Conservation (phyloP, 2,888 invertebrate species). For the Nasonia oneida region DNA sequence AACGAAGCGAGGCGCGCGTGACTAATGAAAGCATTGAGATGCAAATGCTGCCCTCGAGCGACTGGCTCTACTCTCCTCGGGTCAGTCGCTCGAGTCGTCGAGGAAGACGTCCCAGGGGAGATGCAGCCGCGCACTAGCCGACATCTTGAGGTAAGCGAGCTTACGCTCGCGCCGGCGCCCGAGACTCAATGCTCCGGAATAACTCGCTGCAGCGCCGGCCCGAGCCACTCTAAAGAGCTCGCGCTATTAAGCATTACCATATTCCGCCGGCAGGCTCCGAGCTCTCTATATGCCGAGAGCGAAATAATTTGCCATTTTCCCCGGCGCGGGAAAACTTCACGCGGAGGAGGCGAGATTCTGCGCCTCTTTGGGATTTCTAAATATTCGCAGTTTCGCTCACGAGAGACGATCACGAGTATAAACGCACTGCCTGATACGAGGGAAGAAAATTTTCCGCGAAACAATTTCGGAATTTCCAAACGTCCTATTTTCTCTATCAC, state of each 20-base stretch:
- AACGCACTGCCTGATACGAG: too few relatives aligned
- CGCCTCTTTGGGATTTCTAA: too few relatives aligned
- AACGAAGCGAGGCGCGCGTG: conserved; percentile 28
- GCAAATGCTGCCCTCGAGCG: conserved; percentile 65
- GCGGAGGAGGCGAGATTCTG: too few relatives aligned
- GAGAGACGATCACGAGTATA: too few relatives aligned
- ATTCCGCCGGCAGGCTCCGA: conserved; percentile 20
- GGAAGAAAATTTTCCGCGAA: background rate
- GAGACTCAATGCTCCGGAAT: conserved; percentile 52
- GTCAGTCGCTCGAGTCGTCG: conserved; percentile 26
- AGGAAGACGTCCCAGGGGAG: background rate
- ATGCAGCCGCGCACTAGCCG: background rate
- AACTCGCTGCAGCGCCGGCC: conserved; percentile 12
- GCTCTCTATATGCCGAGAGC: background rate
- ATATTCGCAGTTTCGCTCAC: too few relatives aligned
- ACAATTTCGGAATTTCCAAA: background rate
- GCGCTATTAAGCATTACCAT: conserved; percentile 54
- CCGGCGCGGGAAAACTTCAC: background rate
- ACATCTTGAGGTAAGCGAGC: conserved; percentile 53
- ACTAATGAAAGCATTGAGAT: conserved; percentile 71
- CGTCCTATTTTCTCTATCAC: conserved; percentile 25
- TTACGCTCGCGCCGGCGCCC: background rate
- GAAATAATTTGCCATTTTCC: background rate
- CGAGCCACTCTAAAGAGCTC: conserved; percentile 38
- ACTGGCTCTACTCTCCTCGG: conserved; percentile 15